A percentile compares a stretch with the other conserved stretches of the same genome.
These are phyloP conservation scores for Pagrus major DNA, from an alignment of 2,113 vertebrate species.

Conservation along the genomic window DNA sequence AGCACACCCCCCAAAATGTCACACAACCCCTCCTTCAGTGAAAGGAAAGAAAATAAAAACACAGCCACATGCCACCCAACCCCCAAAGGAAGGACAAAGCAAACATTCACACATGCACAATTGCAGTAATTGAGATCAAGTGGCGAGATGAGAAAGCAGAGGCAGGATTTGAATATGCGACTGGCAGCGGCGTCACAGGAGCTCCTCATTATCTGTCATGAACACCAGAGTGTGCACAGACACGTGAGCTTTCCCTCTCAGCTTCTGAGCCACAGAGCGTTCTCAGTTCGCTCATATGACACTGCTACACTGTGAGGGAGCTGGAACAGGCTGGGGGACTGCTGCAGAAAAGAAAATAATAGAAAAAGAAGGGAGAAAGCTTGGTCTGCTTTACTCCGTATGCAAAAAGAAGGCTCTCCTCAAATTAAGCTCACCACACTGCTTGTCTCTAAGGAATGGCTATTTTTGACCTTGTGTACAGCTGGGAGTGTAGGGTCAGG, in stretches of 20 bases:
- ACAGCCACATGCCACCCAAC: not conserved
- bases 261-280: conserved; percentile 20
- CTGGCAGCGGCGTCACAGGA: conserved; percentile 45
- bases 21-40: not conserved
- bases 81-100: conserved; percentile 1
- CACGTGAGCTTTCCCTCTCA: conserved; percentile 60
- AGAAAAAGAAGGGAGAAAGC: not conserved
- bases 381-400: conserved; percentile 5
- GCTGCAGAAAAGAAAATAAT: not conserved
- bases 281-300: conserved; percentile 40
- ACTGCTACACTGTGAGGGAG: conserved; percentile 13
- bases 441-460: conserved; percentile 32
- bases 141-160: conserved; percentile 34
- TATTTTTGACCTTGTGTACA: conserved; percentile 62
- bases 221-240: conserved; percentile 63
- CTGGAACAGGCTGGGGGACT: not conserved
- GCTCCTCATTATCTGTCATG: conserved; percentile 61
- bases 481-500: conserved; percentile 37
- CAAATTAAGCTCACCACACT: conserved; percentile 24
- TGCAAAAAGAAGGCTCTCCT: conserved; percentile 16
- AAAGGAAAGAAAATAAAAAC: conserved; percentile 40
- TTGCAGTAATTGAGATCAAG: conserved; percentile 41
- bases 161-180: conserved; percentile 33
- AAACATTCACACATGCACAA: conserved; percentile 18
- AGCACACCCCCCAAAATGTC: conserved; percentile 1